A percentile compares a stretch with the other conserved stretches of the same genome.
These are phyloP conservation scores for Pteruthius melanotis DNA, from an alignment of 2,113 vertebrate genomes.

Conservation along the genomic window DNA sequence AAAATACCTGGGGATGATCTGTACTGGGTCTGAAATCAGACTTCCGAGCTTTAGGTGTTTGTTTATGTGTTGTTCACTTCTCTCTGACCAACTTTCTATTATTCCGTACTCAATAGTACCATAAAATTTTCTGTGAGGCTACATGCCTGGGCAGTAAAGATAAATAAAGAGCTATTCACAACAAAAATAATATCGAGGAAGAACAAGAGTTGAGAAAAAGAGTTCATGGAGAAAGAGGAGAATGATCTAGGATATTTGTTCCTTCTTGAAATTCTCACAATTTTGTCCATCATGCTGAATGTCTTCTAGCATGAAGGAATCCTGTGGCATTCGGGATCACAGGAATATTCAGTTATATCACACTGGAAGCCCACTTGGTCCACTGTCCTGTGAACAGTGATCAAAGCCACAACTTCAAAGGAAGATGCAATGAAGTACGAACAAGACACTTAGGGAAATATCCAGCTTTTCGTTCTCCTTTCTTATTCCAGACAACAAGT, in stretches of 20 bases:
- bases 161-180: neutral
- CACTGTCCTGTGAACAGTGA: slow-evolving; percentile 22
- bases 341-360: slow-evolving; percentile 2
- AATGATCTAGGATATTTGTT: neutral
- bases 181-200: neutral
- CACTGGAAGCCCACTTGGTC: slow-evolving; percentile 15
- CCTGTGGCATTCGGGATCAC: slow-evolving; percentile 13
- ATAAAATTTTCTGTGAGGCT: neutral
- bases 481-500: neutral
- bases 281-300: slow-evolving; percentile 7
- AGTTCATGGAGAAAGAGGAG: neutral
- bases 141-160: neutral
- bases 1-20: neutral
- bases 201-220: neutral
- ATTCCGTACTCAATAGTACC: neutral
- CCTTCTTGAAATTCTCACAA: neutral
- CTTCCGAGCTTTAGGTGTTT: neutral
- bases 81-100: neutral
- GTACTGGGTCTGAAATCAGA: neutral
- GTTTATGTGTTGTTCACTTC: neutral
- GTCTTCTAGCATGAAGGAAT: slow-evolving; percentile 49
- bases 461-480: slow-evolving; percentile 2
- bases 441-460: neutral
- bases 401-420: slow-evolving; percentile 49
- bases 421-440: slow-evolving; percentile 26